Percentiles rank a stretch among this genome's conserved stretches.
These are phyloP conservation scores for Crepidodera aurea DNA, from an alignment of 2,888 invertebrate species.

Conservation along the genomic window DNA sequence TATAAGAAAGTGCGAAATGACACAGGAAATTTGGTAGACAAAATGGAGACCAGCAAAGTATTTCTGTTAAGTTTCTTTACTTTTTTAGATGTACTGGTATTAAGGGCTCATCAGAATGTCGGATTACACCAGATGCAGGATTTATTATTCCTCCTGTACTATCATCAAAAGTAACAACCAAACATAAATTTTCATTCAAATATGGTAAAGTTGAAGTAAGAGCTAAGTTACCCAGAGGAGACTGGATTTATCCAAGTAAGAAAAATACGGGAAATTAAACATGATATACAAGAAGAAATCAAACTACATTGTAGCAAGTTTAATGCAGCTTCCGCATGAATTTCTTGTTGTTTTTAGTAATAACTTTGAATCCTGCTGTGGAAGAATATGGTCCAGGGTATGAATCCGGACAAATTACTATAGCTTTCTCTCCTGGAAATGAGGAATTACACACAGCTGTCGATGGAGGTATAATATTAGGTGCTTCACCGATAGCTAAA, in stretches of 20 bases:
- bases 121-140: slow-evolving; percentile 61
- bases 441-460: slow-evolving; percentile 50
- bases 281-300: neutral
- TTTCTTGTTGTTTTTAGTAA: slow-evolving; percentile 61
- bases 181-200: slow-evolving; percentile 70
- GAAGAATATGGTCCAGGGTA: slow-evolving; percentile 69
- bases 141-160: slow-evolving; percentile 74
- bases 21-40: too few species aligned
- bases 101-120: slow-evolving; percentile 59
- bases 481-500: slow-evolving; percentile 48
- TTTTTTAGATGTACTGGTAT: slow-evolving; percentile 60
- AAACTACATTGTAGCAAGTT: neutral
- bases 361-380: slow-evolving; percentile 71
- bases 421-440: slow-evolving; percentile 78
- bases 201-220: slow-evolving; percentile 75
- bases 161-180: slow-evolving; percentile 71
- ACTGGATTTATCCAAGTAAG: slow-evolving; percentile 81
- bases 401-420: slow-evolving; percentile 75
- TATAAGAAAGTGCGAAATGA: too few species aligned
- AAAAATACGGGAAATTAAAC: neutral
- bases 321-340: neutral
- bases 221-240: slow-evolving; percentile 77
- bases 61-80: too few species aligned
- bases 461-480: slow-evolving; percentile 55
- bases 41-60: too few species aligned